Percentiles rank a stretch among this genome's conserved stretches.
Conservation (phyloP, 2,113 vertebrate genomes). For the Lophura nycthemera region DNA sequence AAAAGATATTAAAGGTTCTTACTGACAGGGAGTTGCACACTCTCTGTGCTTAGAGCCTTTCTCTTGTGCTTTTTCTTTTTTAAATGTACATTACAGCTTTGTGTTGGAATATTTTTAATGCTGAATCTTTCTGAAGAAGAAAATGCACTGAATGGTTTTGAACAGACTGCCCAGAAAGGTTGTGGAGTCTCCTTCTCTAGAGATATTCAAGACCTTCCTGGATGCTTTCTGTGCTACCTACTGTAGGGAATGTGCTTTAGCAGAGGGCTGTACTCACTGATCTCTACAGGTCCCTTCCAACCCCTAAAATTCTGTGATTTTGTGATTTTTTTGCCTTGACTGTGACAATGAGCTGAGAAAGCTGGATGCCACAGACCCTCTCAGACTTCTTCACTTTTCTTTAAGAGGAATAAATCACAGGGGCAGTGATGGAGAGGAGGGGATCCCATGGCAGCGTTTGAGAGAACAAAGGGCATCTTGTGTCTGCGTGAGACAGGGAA, state of each 20-base stretch:
- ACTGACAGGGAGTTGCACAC: not conserved
- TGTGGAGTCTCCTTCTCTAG: too few species aligned
- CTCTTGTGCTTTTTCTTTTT: not conserved
- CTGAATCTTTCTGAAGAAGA: not conserved
- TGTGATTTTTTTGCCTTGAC: not conserved
- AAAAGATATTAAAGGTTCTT: not conserved
- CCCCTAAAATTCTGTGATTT: too few species aligned
- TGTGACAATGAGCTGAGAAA: not conserved
- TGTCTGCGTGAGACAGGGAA: not conserved
- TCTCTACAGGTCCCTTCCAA: too few species aligned
- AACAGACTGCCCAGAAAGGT: too few species aligned
- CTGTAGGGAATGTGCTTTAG: too few species aligned
- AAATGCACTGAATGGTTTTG: not conserved
- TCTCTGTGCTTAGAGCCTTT: not conserved
- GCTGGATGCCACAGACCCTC: not conserved
- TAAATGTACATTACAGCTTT: not conserved
- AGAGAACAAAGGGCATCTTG: not conserved
- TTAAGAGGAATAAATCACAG: not conserved
- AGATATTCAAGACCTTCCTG: too few species aligned
- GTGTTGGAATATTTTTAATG: not conserved
- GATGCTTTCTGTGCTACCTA: too few species aligned
- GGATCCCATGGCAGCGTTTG: accelerated
- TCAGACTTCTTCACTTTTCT: not conserved
- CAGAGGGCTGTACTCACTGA: too few species aligned
- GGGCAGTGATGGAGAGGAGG: not conserved